Base-by-base conservation (phyloP, 2,113 vertebrate genomes). In the Rhombomys opimus region DNA sequence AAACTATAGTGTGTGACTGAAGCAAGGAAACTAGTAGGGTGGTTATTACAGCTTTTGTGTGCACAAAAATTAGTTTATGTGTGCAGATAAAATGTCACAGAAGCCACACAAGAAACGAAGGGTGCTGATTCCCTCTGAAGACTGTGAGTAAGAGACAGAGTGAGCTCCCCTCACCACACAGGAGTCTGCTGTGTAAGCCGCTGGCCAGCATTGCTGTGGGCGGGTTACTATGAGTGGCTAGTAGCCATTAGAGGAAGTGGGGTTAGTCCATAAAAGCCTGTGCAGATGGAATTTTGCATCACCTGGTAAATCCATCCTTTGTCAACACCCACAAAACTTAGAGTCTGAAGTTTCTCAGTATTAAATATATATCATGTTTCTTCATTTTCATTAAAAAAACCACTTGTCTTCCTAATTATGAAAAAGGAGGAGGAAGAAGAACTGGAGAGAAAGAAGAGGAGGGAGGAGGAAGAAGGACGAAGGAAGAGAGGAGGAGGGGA, bases 261-360 rank as follows among this genome's bases (percentile, higher is more conserved):
- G 13, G 7, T 27, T 75, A 22, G 22, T 18, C 35, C 50, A 50
- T 78, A 93, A 94, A 57, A 35, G 35, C 46, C 87, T 89, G 20
- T 70, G 35, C 63, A 30, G 27, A 10, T 22, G n/a, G 41, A 20
- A 84, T 65, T 84, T 77, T 80, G 80, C 23, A 89, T 7, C 35
- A 87, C 50, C 38, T 38, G 67, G 22, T 20, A 30, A 18, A 88
- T 23, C 5, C 12, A 50, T 22, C 54, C 87, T 92, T 85, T 90
- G 38, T 92, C 52, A 95, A 90, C 25, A 84, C 13, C 50, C 14
- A 89, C 38, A 78, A 93, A 87, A 41, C 27, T 54, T 32, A 93
- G 70, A 73, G 54, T 30, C 73, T 57, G 84, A 38, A 84, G 30
- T 70, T 23, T 20, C 25, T 9, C 8, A 50, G 87, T 94, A 89